Evolutionary conservation across 2,888 invertebrate species (phyloP).

Genomic region (Erynnis tages): DNA sequence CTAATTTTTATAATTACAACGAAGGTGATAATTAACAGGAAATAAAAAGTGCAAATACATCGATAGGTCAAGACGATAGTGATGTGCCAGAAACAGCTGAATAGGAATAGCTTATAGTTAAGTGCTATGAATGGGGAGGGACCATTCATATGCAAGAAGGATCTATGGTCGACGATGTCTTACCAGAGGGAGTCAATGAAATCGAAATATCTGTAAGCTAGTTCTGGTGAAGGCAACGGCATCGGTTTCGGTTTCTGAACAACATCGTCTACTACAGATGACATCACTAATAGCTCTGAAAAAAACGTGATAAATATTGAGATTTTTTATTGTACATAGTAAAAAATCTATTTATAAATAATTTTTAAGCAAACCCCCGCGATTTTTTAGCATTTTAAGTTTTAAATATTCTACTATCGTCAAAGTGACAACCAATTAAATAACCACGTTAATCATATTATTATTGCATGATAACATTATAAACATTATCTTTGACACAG

Average conservation of each 20-base stretch:
- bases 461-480: too few relatives aligned
- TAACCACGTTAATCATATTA: too few relatives aligned
- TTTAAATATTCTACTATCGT: too few relatives aligned
- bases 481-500: too few relatives aligned
- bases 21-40: not conserved
- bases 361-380: too few relatives aligned
- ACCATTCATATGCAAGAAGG: constrained; percentile 24
- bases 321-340: too few relatives aligned
- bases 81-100: constrained; percentile 21
- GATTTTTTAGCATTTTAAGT: too few relatives aligned
- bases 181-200: constrained; percentile 66
- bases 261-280: constrained; percentile 57
- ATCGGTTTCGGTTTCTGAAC: constrained; percentile 46
- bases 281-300: constrained; percentile 70
- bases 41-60: not conserved
- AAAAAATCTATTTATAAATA: too few relatives aligned
- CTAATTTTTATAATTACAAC: too few relatives aligned
- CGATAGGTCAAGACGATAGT: not conserved
- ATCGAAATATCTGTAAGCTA: constrained; percentile 63
- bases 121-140: constrained; percentile 21
- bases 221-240: constrained; percentile 59
- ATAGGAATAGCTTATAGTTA: constrained; percentile 1
- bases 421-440: too few relatives aligned
- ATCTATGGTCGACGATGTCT: constrained; percentile 35
- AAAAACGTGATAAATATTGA: too few relatives aligned